Conservation (phyloP, 2,113 vertebrate genomes). For the Merops nubicus region DNA sequence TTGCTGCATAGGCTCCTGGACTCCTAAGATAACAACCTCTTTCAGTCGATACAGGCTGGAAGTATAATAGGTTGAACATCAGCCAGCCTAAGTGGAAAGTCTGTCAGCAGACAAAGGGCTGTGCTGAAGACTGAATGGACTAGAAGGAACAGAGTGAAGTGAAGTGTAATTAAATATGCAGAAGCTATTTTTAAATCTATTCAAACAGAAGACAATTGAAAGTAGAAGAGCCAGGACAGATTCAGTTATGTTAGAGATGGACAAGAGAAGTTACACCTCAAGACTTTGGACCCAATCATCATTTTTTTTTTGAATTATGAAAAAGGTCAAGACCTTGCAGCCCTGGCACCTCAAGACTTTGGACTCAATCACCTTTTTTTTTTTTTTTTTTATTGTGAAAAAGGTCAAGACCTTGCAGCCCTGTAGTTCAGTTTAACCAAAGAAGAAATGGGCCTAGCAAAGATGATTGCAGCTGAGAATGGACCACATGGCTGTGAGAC, state of each 20-base stretch:
- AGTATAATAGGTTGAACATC: not conserved
- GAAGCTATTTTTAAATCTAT: not conserved
- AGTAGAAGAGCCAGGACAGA: not conserved
- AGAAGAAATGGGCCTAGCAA: not conserved
- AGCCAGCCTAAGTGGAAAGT: not conserved
- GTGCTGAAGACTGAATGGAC: not conserved
- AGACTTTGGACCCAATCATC: not conserved
- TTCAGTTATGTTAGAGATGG: not conserved
- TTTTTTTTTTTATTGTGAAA: not conserved
- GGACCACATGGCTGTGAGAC: not conserved
- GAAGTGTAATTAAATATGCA: not conserved
- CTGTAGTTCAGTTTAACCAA: not conserved
- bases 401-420: not conserved
- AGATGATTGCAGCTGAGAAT: not conserved
- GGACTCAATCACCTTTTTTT: fast-evolving
- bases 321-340: not conserved
- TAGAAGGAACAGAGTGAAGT: not conserved
- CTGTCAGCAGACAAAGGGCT: not conserved
- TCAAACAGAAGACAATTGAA: not conserved
- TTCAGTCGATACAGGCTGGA: not conserved
- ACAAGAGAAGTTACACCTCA: not conserved
- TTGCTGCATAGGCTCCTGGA: not conserved
- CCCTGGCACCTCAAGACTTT: not conserved
- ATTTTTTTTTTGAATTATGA: not conserved
- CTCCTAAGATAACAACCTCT: not conserved